These are phyloP conservation scores for Tupaia chinensis DNA, from an alignment of 2,113 vertebrate species.

Conservation along the genomic window DNA sequence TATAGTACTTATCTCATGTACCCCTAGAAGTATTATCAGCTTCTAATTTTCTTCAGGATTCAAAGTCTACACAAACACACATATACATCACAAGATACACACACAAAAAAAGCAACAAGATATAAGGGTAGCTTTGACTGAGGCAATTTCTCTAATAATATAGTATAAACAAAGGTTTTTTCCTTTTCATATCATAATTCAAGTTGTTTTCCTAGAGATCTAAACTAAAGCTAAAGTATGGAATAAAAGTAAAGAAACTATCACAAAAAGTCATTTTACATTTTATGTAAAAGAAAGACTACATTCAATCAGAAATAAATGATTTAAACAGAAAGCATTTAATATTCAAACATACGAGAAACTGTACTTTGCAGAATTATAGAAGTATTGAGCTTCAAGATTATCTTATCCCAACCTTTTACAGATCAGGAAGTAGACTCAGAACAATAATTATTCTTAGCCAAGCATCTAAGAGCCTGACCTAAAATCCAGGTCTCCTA, in stretches of 20 bases:
- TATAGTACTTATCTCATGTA: neutral
- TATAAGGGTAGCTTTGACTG: neutral
- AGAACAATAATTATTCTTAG: neutral
- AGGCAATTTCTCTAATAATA: neutral
- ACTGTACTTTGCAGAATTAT: slow-evolving; percentile 1
- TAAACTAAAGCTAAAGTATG: slow-evolving; percentile 42
- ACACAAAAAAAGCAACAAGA: slow-evolving; percentile 4
- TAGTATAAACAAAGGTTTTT: neutral
- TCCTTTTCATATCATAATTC: neutral
- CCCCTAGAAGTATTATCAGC: neutral
- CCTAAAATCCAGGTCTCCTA: slow-evolving; percentile 24
- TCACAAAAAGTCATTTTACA: neutral
- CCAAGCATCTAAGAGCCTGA: neutral
- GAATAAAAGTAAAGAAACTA: slow-evolving; percentile 19
- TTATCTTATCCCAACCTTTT: neutral
- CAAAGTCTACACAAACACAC: neutral
- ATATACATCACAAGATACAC: neutral
- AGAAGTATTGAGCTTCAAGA: neutral
- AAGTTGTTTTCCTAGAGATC: neutral
- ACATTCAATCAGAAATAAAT: slow-evolving; percentile 10
- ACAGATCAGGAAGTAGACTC: neutral
- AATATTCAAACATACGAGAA: neutral
- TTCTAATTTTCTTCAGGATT: neutral
- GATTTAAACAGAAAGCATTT: neutral
- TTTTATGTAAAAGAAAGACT: slow-evolving; percentile 9